Evolutionary conservation across 2,888 invertebrate species (phyloP), one percentile per base, ranked within the genome.

Genomic region (Laothoe populi): DNA sequence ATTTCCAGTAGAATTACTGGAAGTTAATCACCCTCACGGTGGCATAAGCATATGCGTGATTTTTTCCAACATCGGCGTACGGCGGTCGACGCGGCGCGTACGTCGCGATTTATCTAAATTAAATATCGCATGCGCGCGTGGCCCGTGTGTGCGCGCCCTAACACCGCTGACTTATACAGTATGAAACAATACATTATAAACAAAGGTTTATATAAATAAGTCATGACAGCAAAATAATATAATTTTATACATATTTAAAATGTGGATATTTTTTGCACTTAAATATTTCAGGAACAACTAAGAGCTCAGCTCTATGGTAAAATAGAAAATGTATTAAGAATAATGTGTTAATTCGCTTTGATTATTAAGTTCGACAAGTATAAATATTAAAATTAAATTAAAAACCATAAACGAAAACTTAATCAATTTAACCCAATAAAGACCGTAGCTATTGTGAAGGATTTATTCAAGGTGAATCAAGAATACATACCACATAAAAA

Each of bases 51-150:
- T 87, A 90, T 90, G 90, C 90, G 90, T 92, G 90, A 91, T 91
- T 90, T 92, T 91, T 90, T 86, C 86, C 81, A 79, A 73, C 82
- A 44, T 5, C 19, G 16, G 81, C 75, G 53, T 40, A 40, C 48
- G 59, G 69, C 75, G 77, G 75, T 81, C 78, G 74, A 42, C 73
- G 71, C 77, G 82, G 82, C 85, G 88, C 86, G 80, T 82, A 85
- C 89, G 88, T 87, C 87, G 86, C 91, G 92, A 92, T 92, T 92
- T 92, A 92, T 92, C 92, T 92, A 92, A 92, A 92, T 92, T 91
- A 92, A 92, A 90, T 84, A 92, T 92, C 92, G 84, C 82, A 88
- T 81, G 87, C 85, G 87, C 89, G 84, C 85, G 90, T 86, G 83
- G 77, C 85, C 80, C 75, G 81, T 81, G 83, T 81, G 84, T 77